phyloP scores from a whole-genome alignment of 2,113 vertebrate species.

The Nymphicus hollandicus region DNA sequence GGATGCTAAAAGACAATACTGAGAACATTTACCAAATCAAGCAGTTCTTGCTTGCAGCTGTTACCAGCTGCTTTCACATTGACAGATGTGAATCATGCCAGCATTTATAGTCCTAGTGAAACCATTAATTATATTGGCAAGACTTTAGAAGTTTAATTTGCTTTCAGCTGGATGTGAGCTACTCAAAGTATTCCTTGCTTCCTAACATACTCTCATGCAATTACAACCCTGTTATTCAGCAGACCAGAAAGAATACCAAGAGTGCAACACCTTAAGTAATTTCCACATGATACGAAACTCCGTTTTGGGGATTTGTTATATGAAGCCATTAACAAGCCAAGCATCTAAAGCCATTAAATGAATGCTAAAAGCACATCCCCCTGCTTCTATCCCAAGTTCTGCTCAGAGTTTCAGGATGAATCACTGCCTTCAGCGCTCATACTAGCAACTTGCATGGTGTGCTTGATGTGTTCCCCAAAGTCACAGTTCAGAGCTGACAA shows the following conservation, averaged over 20 bases:
- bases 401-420: not conserved
- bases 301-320: not conserved
- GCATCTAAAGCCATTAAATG: not conserved
- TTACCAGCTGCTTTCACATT: slow-evolving; percentile 47
- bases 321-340: not conserved
- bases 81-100: slow-evolving; percentile 34
- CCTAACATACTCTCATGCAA: not conserved
- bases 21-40: slow-evolving; percentile 25
- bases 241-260: not conserved
- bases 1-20: not conserved
- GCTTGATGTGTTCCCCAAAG: not conserved
- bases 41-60: slow-evolving; percentile 35
- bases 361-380: not conserved
- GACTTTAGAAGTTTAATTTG: slow-evolving; percentile 46
- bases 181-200: slow-evolving; percentile 17
- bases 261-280: not conserved
- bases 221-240: not conserved
- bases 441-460: not conserved
- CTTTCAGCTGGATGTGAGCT: slow-evolving; percentile 27
- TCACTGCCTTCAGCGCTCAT: not conserved
- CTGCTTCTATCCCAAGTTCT: not conserved
- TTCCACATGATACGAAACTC: not conserved
- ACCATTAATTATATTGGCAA: slow-evolving; percentile 52
- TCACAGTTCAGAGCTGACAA: not conserved
- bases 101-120: slow-evolving; percentile 19